Evolutionary conservation across 2,888 invertebrate genomes (phyloP).

Genomic region (Plutella xylostella): DNA sequence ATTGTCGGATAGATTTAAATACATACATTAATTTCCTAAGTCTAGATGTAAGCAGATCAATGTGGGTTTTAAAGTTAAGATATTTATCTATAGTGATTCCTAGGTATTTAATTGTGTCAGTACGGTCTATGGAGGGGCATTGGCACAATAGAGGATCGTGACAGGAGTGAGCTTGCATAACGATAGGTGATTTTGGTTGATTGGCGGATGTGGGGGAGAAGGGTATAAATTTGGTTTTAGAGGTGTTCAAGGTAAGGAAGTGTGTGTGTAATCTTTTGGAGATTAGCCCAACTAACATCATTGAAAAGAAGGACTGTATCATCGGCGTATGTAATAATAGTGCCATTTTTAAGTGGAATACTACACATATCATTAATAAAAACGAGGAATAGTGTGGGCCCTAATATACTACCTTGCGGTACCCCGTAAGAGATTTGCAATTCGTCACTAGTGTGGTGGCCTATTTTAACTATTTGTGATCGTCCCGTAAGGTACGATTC

Average conservation of each 20-base stretch:
- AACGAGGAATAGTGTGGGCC: background rate
- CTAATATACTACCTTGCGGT: background rate
- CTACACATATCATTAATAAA: constrained; percentile 1
- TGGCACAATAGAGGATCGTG: background rate
- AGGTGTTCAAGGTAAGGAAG: background rate
- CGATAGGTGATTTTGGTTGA: background rate
- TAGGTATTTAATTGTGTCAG: constrained; percentile 6
- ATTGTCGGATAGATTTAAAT: constrained; percentile 4
- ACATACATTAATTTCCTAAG: constrained; percentile 4
- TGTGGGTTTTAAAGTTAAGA: constrained; percentile 4
- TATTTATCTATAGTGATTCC: constrained; percentile 4
- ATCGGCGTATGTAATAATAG: background rate
- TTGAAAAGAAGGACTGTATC: background rate
- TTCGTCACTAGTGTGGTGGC: background rate
- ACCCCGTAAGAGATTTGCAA: background rate
- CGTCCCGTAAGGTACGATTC: background rate
- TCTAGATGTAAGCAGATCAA: background rate
- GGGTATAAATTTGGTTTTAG: background rate
- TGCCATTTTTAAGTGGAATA: background rate
- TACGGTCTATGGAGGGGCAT: background rate
- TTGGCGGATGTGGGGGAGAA: background rate
- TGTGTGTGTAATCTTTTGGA: background rate
- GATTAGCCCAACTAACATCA: background rate
- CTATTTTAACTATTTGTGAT: background rate
- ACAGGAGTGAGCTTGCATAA: background rate